Conservation (phyloP, 1,140 invertebrate species). For the Periplaneta americana region DNA sequence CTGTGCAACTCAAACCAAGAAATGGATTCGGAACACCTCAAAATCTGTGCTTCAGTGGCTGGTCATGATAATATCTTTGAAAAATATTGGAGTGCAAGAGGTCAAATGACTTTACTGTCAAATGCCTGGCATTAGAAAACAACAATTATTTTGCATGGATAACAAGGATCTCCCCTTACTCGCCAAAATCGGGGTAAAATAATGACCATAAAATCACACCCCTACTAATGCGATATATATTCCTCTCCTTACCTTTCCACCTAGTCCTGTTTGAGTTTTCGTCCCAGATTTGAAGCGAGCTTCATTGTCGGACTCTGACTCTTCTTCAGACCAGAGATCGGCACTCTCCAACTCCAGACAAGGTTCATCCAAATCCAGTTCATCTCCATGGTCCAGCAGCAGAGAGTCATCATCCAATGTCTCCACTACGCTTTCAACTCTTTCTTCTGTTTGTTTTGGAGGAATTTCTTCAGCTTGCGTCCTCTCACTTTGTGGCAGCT, state of each 20-base stretch:
- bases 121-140: too few species aligned
- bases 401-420: neutral
- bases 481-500: neutral
- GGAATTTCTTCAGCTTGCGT: neutral
- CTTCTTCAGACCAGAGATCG: neutral
- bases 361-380: conserved; percentile 7
- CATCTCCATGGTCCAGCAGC: neutral
- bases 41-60: too few species aligned
- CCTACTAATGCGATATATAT: too few species aligned
- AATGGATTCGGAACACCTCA: too few species aligned
- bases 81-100: too few species aligned
- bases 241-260: neutral
- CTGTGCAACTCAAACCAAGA: too few species aligned
- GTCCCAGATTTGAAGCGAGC: neutral
- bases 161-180: too few species aligned
- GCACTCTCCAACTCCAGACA: conserved; percentile 2
- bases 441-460: neutral
- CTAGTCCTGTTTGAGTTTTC: neutral
- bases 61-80: too few species aligned
- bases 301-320: conserved; percentile 4
- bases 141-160: too few species aligned
- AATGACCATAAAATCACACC: too few species aligned
- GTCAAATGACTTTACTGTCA: too few species aligned
- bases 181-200: too few species aligned
- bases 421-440: neutral